Conservation (phyloP, 1,140 invertebrate species). For the Meloidogyne exigua region DNA sequence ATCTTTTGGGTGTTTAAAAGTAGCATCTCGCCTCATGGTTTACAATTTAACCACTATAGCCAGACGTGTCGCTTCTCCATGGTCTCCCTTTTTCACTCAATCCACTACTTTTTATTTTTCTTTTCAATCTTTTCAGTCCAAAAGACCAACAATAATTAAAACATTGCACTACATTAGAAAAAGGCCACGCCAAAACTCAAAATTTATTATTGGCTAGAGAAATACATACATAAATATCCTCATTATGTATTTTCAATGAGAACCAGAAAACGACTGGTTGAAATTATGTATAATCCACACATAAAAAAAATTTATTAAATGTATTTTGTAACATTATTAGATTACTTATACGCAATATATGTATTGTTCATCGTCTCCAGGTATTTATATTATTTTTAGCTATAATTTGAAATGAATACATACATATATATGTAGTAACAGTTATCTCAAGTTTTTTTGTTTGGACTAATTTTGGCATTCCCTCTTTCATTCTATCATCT, state of each 20-base stretch:
- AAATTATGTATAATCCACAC: conserved; percentile 8
- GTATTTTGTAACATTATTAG: background rate
- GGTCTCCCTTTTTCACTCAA: background rate
- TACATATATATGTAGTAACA: no score
- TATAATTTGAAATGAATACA: no score
- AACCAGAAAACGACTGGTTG: conserved; percentile 1
- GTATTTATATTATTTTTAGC: no score
- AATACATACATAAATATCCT: no score
- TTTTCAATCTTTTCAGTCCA: background rate
- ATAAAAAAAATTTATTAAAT: background rate
- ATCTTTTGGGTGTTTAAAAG: background rate
- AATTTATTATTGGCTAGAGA: conserved; percentile 2
- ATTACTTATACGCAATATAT: background rate
- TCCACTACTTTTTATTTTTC: conserved; percentile 1
- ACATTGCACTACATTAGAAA: background rate
- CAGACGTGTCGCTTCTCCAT: background rate
- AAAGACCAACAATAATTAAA: conserved; percentile 5
- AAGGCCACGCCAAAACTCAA: background rate
- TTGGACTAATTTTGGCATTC: background rate
- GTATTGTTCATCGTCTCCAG: no score
- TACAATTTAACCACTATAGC: background rate
- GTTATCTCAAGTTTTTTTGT: no score
- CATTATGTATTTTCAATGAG: background rate
- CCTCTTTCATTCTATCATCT: background rate
- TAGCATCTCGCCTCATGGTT: background rate